phyloP scores from a whole-genome alignment of 2,113 vertebrate genomes.

The Panurus biarmicus region DNA sequence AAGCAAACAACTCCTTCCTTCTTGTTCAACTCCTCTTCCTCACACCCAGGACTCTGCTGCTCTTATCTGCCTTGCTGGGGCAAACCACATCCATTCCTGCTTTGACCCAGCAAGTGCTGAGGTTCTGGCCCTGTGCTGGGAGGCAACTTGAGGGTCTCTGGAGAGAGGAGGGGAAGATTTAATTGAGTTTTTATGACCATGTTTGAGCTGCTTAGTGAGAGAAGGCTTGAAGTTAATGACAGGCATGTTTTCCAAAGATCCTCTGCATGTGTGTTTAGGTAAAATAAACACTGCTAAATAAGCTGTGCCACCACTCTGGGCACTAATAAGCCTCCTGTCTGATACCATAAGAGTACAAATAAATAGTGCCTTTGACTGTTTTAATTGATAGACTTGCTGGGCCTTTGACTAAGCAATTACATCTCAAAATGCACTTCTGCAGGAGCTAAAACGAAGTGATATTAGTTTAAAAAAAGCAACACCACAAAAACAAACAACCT shows the following conservation, averaged over 20 bases:
- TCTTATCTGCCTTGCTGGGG: accelerated
- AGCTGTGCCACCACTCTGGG: background rate
- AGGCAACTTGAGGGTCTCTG: background rate
- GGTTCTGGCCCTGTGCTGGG: background rate
- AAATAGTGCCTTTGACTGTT: background rate
- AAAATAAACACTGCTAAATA: slow-evolving; percentile 30
- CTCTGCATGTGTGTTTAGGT: background rate
- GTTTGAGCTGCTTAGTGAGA: background rate
- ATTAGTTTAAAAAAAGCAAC: background rate
- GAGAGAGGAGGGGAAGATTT: background rate
- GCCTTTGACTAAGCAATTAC: background rate
- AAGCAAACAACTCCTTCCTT: background rate
- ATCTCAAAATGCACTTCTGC: background rate
- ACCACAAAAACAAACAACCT: background rate
- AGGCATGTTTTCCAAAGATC: background rate
- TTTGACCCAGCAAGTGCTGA: background rate
- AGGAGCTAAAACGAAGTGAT: background rate
- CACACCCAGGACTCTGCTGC: background rate
- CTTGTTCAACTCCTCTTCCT: background rate
- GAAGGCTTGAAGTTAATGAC: background rate
- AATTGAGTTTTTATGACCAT: background rate
- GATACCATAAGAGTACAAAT: slow-evolving; percentile 1
- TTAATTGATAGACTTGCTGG: background rate
- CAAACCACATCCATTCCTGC: background rate
- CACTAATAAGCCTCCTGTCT: background rate